Evolutionary conservation across 2,888 invertebrate species (phyloP).

Genomic region (Cheiracanthium punctorium): DNA sequence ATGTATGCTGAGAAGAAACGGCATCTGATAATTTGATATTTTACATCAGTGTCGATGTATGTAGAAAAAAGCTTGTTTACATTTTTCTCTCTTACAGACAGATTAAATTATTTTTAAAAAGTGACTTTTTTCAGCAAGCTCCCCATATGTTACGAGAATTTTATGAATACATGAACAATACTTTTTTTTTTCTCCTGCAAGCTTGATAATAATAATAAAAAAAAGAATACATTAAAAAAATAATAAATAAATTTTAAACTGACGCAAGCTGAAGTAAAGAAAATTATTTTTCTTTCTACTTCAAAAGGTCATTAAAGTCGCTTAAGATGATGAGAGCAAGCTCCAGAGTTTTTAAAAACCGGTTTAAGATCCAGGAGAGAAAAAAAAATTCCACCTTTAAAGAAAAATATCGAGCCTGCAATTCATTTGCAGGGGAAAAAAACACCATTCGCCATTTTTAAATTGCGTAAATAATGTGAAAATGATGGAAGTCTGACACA

Average conservation of each 20-base stretch:
- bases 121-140: no score
- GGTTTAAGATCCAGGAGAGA: not conserved
- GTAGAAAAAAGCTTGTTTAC: no score
- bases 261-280: not conserved
- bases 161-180: not conserved
- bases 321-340: constrained; percentile 55
- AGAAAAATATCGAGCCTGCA: constrained; percentile 19
- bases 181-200: not conserved
- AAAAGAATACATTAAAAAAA: not conserved
- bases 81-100: no score
- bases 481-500: constrained; percentile 59
- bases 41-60: no score
- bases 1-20: no score
- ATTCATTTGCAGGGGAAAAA: constrained; percentile 8
- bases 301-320: constrained; percentile 61
- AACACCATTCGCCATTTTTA: constrained; percentile 32
- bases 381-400: constrained; percentile 13
- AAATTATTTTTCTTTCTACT: not conserved
- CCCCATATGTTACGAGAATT: not conserved
- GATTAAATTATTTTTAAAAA: no score
- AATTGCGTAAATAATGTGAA: constrained; percentile 69
- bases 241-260: not conserved
- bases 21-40: no score
- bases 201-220: not conserved
- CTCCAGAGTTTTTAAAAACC: constrained; percentile 34